Base-by-base conservation (phyloP, 2,113 vertebrate species). In the Coregonus clupeaformis region DNA sequence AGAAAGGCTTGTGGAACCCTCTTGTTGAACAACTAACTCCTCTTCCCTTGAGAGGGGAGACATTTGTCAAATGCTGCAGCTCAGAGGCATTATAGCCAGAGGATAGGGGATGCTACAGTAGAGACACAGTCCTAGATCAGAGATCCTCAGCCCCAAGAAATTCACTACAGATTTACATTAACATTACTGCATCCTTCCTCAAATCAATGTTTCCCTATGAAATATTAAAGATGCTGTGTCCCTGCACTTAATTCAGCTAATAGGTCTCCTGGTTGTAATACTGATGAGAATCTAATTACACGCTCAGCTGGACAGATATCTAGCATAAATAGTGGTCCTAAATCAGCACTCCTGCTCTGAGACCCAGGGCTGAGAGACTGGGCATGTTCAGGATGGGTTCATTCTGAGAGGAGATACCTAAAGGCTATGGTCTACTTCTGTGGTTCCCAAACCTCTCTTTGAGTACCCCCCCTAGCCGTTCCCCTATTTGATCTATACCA, bases 231-330 rank as follows among this genome's bases (percentile, higher is more conserved):
- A 74, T 4, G 30, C 27, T 83, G 80, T 73, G 71, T 62, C 65
- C 64, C 66, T 74, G 72, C 49, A 83, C 81, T 69, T 79, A 69
- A 62, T 81, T 82, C 74, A 72, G 55, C 78, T 86, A 86, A 85
- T 83, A 73, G 78, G 74, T 86, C 73, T 77, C 83, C 85, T 84
- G 81, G 79, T 89, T 85, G 68, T 86, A 74, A 82, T 66, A 47
- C 84, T 83, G 86, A 90, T 90, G 86, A 86, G 86, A 88, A 88
- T 85, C 80, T 89, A 86, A 89, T 91, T 88, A 84, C 82, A 83
- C 59, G 81, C 88, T 85, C 83, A 86, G 85, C 87, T 90, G 86
- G 89, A 89, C 76, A 84, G 86, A 85, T 88, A 67, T 20, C 18
- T n/a, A 83, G 77, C 86, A 85, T 84, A 87, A 84, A 79, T 62